phyloP scores from a whole-genome alignment of 2,797 vertebrate species.

The Erpetoichthys calabaricus region DNA sequence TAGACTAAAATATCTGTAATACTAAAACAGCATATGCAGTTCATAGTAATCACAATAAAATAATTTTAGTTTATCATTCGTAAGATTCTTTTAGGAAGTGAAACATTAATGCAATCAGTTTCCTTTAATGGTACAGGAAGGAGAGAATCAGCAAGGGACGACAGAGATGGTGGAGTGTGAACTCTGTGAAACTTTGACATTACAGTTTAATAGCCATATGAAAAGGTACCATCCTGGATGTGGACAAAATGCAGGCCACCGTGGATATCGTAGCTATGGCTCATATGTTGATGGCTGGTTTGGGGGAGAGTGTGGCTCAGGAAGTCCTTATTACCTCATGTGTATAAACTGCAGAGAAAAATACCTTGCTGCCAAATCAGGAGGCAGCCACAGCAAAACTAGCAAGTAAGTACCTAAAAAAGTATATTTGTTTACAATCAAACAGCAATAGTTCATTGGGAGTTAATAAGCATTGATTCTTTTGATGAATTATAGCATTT shows the following conservation, averaged over 20 bases:
- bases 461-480: too few relatives aligned
- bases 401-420: constrained; percentile 34
- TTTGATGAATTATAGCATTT: too few relatives aligned
- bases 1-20: too few relatives aligned
- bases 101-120: too few relatives aligned
- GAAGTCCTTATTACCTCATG: constrained; percentile 64
- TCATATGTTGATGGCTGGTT: constrained; percentile 67
- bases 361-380: constrained; percentile 48
- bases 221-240: constrained; percentile 60
- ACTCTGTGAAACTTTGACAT: constrained; percentile 55
- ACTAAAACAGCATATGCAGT: too few relatives aligned
- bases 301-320: constrained; percentile 64
- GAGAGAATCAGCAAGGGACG: constrained; percentile 41
- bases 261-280: constrained; percentile 62
- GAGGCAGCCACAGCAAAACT: constrained; percentile 34
- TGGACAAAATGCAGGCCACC: constrained; percentile 55
- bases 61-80: too few relatives aligned
- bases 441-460: too few relatives aligned
- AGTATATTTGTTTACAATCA: too few relatives aligned
- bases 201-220: constrained; percentile 63
- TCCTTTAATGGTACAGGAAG: constrained; percentile 27
- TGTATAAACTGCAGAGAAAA: constrained; percentile 57
- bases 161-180: constrained; percentile 65
- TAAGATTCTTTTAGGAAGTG: too few relatives aligned
- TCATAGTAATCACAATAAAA: too few relatives aligned